These are phyloP conservation scores for Myotis pilosus DNA, from an alignment of 2,797 vertebrate species.

Conservation along the genomic window DNA sequence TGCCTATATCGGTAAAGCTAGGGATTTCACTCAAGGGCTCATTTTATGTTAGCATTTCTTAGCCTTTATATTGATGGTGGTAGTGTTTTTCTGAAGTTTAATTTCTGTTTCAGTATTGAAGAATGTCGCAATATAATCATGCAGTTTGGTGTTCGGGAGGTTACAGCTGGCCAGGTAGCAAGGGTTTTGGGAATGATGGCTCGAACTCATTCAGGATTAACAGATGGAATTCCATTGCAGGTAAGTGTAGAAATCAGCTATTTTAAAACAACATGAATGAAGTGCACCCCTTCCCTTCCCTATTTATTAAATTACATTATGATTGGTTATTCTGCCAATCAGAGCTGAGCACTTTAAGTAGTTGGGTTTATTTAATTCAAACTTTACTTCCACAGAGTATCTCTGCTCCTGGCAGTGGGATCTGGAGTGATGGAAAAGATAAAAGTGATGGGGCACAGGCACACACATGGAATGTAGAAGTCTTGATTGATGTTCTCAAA, in stretches of 20 bases:
- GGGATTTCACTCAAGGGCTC: not conserved
- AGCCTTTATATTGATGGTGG: not conserved
- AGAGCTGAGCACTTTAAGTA: not conserved
- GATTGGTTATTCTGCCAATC: not conserved
- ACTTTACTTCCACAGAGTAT: slow-evolving; percentile 89
- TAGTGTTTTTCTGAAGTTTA: slow-evolving; percentile 48
- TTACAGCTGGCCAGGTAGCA: slow-evolving; percentile 98
- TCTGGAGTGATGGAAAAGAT: slow-evolving; percentile 99
- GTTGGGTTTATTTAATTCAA: slow-evolving; percentile 51
- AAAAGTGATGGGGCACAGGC: slow-evolving; percentile 97
- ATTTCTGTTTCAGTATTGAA: slow-evolving; percentile 89
- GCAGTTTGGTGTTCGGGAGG: slow-evolving; percentile 97
- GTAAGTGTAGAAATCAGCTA: slow-evolving; percentile 81
- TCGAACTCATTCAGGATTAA: slow-evolving; percentile 95
- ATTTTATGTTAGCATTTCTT: not conserved
- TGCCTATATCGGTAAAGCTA: not conserved
- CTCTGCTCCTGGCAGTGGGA: slow-evolving; percentile 96
- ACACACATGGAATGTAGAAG: slow-evolving; percentile 98
- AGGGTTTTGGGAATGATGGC: slow-evolving; percentile 99
- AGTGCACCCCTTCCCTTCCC: not conserved
- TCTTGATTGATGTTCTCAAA: slow-evolving; percentile 98
- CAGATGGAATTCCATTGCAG: slow-evolving; percentile 96
- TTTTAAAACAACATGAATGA: slow-evolving; percentile 15
- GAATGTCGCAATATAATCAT: slow-evolving; percentile 99
- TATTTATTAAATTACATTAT: not conserved